A percentile compares a stretch with the other conserved stretches of the same genome.
These are phyloP conservation scores for Cherax destructor DNA, from an alignment of 1,140 invertebrate genomes.

Conservation along the genomic window DNA sequence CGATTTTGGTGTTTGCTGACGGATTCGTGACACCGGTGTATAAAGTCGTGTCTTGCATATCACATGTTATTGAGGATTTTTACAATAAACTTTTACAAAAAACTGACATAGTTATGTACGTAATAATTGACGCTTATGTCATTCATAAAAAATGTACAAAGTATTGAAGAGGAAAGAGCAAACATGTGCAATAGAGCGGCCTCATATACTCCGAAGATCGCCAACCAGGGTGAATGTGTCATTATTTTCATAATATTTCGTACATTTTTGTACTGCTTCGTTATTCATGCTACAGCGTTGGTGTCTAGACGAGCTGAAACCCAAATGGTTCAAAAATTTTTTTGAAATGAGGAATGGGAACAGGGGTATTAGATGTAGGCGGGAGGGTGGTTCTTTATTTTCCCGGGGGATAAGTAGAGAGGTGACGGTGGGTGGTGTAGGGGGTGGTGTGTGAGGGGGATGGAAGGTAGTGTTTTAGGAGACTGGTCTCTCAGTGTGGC, in stretches of 20 bases:
- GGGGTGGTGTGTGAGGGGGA: constrained; percentile 7
- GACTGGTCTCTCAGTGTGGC: background rate
- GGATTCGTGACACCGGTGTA: too few species aligned
- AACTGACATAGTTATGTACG: too few species aligned
- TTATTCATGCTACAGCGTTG: background rate
- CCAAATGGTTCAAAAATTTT: too few species aligned
- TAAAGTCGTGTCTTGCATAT: too few species aligned
- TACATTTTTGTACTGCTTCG: constrained; percentile 1
- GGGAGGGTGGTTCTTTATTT: too few species aligned
- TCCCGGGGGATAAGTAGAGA: background rate
- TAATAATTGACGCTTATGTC: background rate
- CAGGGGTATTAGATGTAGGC: too few species aligned
- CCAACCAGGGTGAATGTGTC: background rate
- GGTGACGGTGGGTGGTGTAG: constrained; percentile 1
- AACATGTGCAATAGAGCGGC: constrained; percentile 19
- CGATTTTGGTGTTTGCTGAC: too few species aligned
- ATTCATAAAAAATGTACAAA: background rate
- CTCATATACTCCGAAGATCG: background rate
- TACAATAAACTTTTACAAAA: too few species aligned
- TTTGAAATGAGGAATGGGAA: too few species aligned
- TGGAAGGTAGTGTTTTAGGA: constrained; percentile 8
- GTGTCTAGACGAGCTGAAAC: too few species aligned
- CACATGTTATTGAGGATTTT: too few species aligned
- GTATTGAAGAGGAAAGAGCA: background rate
- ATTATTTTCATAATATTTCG: constrained; percentile 46